These are phyloP conservation scores for Heliconius aoede DNA, from an alignment of 2,888 invertebrate genomes.

Conservation along the genomic window DNA sequence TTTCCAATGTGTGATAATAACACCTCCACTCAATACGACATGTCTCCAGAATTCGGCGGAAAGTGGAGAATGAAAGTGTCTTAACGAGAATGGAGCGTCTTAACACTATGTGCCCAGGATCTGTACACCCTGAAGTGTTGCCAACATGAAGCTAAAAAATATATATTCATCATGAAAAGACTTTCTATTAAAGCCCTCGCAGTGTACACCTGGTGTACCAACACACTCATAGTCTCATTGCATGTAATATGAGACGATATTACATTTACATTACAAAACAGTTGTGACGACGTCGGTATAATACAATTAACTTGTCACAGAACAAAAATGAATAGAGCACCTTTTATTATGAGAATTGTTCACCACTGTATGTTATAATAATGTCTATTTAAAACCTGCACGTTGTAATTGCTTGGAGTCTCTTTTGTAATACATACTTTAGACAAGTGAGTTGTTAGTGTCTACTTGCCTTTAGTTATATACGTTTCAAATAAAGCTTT, in stretches of 20 bases:
- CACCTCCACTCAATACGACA: too few relatives aligned
- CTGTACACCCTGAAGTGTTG: too few relatives aligned
- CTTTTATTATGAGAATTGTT: slow-evolving; percentile 17
- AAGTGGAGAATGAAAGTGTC: too few relatives aligned
- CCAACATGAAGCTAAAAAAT: neutral
- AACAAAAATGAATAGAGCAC: slow-evolving; percentile 19
- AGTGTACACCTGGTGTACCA: neutral
- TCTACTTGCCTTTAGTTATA: neutral
- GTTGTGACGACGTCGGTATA: slow-evolving; percentile 30
- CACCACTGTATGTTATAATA: neutral
- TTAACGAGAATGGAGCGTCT: too few relatives aligned
- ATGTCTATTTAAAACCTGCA: slow-evolving; percentile 18
- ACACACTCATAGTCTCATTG: slow-evolving; percentile 29
- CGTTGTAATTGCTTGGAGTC: slow-evolving; percentile 2
- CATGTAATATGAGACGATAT: slow-evolving; percentile 36
- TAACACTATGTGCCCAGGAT: too few relatives aligned
- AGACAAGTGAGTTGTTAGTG: neutral
- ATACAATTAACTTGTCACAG: slow-evolving; percentile 27
- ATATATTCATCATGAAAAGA: neutral
- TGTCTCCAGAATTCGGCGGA: too few relatives aligned
- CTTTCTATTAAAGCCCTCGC: neutral
- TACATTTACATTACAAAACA: slow-evolving; percentile 46
- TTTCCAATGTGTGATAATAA: too few relatives aligned
- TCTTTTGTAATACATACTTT: slow-evolving; percentile 2
- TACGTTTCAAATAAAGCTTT: neutral